Evolutionary conservation across 1,140 invertebrate genomes (phyloP).

Genomic region (Amyelois transitella): DNA sequence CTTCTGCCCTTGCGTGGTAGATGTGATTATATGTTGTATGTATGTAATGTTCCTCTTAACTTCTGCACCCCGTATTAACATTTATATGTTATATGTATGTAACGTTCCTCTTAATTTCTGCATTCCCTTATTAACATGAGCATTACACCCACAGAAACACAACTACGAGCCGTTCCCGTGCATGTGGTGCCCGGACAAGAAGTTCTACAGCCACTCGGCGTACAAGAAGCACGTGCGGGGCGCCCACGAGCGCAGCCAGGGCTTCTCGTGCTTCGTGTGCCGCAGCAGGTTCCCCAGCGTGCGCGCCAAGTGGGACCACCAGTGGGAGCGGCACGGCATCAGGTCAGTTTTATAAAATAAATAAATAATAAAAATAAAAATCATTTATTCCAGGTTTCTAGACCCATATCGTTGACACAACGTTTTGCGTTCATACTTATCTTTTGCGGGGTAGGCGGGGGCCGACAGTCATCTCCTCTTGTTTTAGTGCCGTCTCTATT

Average conservation of each 20-base stretch:
- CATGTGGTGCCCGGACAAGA: background rate
- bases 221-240: background rate
- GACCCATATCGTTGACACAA: too few species aligned
- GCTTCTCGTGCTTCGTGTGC: background rate
- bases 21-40: background rate
- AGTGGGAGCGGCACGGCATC: background rate
- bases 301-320: background rate
- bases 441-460: too few species aligned
- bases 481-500: too few species aligned
- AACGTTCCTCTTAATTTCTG: too few species aligned
- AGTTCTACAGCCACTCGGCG: background rate
- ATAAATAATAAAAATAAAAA: too few species aligned
- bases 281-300: background rate
- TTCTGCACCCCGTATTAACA: background rate
- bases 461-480: too few species aligned
- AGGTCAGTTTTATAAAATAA: too few species aligned
- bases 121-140: too few species aligned
- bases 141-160: too few species aligned
- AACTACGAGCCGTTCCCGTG: background rate
- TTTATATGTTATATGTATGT: background rate
- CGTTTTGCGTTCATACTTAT: too few species aligned
- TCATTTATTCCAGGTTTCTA: too few species aligned
- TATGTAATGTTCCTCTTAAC: background rate
- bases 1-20: background rate
- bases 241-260: background rate